Percentiles rank a stretch among this genome's conserved stretches.
Evolutionary conservation across 30 jellyfish, hydroid and myxozoan genomes (phyloP).

Genomic region (Catostylus mosaicus): DNA sequence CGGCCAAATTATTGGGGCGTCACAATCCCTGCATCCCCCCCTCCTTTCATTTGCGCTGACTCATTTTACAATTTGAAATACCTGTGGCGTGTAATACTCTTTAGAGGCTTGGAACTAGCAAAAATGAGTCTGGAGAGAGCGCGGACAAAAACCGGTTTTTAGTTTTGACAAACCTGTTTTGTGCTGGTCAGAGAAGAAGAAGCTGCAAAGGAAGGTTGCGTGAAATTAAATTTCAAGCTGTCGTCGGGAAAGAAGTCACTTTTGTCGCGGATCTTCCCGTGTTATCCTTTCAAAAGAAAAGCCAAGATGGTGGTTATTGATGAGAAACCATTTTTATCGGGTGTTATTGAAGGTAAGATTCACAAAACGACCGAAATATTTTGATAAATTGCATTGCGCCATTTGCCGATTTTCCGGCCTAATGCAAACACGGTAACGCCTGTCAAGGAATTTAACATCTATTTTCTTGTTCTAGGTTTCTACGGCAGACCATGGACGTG

Average conservation of each 20-base stretch:
- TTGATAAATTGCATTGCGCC: constrained; percentile 23
- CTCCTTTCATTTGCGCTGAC: too few species aligned
- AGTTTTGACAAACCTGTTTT: constrained; percentile 11
- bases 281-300: constrained; percentile 15
- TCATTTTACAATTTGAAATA: too few species aligned
- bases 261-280: constrained; percentile 75
- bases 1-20: too few species aligned
- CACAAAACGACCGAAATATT: not conserved
- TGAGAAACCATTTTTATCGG: constrained; percentile 83
- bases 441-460: not conserved
- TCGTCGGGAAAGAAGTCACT: constrained; percentile 6
- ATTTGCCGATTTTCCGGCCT: constrained; percentile 29
- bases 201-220: not conserved
- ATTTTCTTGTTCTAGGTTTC: constrained; percentile 71
- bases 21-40: too few species aligned
- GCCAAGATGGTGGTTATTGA: constrained; percentile 87
- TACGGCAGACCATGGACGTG: constrained; percentile 99
- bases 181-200: not conserved
- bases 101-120: not conserved
- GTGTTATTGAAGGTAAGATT: constrained; percentile 95
- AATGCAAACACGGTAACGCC: not conserved
- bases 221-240: constrained; percentile 27
- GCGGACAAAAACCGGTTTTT: constrained; percentile 56
- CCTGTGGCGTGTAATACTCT: not conserved
- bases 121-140: constrained; percentile 58